These are phyloP conservation scores for Panorpa germanica DNA, from an alignment of 2,888 invertebrate genomes.

Conservation along the genomic window DNA sequence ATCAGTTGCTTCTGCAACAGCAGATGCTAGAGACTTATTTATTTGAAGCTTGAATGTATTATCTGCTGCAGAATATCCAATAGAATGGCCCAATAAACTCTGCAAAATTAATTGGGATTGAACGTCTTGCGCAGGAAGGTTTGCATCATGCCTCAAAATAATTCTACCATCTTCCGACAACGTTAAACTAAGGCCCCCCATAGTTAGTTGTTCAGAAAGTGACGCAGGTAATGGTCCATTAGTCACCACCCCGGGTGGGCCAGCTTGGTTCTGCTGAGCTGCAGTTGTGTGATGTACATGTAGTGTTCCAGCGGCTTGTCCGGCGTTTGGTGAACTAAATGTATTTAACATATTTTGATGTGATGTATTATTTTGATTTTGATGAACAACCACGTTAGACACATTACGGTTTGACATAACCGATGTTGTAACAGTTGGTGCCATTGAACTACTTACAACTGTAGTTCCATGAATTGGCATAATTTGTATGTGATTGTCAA, in stretches of 20 bases:
- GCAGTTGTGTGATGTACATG: conserved; percentile 14
- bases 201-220: conserved; percentile 31
- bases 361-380: no score
- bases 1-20: no score
- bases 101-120: conserved; percentile 25
- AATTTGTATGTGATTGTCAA: conserved; percentile 26
- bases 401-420: no score
- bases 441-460: no score
- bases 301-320: conserved; percentile 15
- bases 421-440: no score
- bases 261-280: conserved; percentile 6
- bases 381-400: no score
- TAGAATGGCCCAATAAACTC: conserved; percentile 23
- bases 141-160: conserved; percentile 43
- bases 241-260: conserved; percentile 12
- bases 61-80: conserved; percentile 14
- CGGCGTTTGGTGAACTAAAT: no score
- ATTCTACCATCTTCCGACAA: conserved; percentile 48
- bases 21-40: no score
- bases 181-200: conserved; percentile 41
- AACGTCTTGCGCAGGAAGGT: conserved; percentile 31
- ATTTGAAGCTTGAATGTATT: conserved; percentile 1
- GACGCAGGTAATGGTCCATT: conserved; percentile 19
- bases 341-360: no score
- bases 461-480: conserved; percentile 25